Evolutionary conservation across 2,888 invertebrate genomes (phyloP).

Genomic region (Mycogona germanica): DNA sequence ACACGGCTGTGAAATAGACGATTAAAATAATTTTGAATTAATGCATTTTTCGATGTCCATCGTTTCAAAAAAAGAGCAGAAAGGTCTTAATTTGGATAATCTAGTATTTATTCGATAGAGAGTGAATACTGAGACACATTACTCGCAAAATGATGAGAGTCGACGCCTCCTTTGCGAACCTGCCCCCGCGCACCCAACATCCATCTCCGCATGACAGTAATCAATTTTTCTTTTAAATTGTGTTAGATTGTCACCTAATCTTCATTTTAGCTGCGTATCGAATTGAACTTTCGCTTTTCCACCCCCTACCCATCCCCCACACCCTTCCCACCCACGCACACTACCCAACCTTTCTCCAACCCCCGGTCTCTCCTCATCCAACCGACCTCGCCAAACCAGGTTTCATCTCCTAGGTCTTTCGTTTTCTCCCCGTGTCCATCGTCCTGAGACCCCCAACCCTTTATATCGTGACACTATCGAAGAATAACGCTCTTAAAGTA

Average conservation of each 20-base stretch:
- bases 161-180: too few species aligned
- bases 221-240: conserved; percentile 9
- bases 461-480: too few species aligned
- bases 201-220: conserved; percentile 11
- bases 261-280: conserved; percentile 12
- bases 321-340: neutral
- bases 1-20: too few species aligned
- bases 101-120: too few species aligned
- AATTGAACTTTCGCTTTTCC: conserved; percentile 7
- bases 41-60: too few species aligned
- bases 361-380: neutral
- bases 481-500: too few species aligned
- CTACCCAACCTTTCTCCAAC: neutral
- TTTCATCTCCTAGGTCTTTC: neutral
- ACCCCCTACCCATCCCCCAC: neutral
- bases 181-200: too few species aligned
- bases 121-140: too few species aligned
- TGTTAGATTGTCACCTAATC: conserved; percentile 12
- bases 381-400: neutral
- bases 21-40: too few species aligned
- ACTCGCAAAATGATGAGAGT: too few species aligned
- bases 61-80: too few species aligned
- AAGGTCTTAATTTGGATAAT: too few species aligned
- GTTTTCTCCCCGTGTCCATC: neutral
- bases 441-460: neutral